Conservation (phyloP, 2,797 vertebrate species). For the Pogoniulus pusillus region DNA sequence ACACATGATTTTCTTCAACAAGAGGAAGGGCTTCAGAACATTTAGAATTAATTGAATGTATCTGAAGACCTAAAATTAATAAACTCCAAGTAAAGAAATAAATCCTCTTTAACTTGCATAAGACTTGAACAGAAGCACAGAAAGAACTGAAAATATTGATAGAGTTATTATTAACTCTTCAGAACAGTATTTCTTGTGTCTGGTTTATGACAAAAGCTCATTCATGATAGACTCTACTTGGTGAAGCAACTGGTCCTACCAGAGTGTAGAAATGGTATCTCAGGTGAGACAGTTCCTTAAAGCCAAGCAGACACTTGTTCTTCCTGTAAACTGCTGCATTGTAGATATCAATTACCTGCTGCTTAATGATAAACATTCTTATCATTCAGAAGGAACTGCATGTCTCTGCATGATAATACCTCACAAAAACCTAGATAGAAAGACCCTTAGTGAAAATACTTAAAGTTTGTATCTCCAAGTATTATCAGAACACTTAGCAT, state of each 20-base stretch:
- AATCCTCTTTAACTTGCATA: not conserved
- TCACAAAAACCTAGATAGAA: not conserved
- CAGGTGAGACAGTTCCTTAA: not conserved
- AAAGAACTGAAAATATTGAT: not conserved
- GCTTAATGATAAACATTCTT: not conserved
- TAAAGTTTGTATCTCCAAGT: not conserved
- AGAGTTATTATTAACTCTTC: not conserved
- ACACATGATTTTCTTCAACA: not conserved
- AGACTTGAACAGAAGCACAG: not conserved
- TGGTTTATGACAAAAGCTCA: not conserved
- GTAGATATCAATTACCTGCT: not conserved
- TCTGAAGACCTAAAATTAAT: not conserved
- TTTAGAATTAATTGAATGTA: not conserved
- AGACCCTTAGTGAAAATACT: not conserved
- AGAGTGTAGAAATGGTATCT: not conserved
- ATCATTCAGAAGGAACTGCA: not conserved
- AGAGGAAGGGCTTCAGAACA: not conserved
- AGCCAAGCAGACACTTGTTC: not conserved
- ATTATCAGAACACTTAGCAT: not conserved
- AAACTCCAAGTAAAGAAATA: not conserved
- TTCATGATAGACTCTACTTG: not conserved
- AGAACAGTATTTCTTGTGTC: not conserved
- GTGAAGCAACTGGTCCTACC: not conserved
- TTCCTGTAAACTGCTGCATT: not conserved
- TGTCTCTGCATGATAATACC: fast-evolving